Conservation (phyloP, 2,888 invertebrate species). For the Mallateleia sp. region DNA sequence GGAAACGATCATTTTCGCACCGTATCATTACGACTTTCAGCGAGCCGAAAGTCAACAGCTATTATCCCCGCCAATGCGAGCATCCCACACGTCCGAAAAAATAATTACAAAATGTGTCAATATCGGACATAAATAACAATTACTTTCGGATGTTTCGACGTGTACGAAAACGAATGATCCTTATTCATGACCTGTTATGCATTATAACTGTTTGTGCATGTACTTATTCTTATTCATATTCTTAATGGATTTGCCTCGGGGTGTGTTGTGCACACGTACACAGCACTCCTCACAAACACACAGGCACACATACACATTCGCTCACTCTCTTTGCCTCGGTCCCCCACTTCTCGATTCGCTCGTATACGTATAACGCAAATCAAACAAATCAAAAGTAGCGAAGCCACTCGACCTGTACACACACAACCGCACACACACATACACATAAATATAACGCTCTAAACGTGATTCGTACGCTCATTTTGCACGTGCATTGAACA, state of each 20-base stretch:
- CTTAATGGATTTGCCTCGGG: constrained; percentile 75
- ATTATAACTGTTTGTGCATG: constrained; percentile 70
- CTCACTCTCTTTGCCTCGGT: constrained; percentile 10
- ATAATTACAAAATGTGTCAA: constrained; percentile 47
- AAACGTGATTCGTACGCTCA: constrained; percentile 67
- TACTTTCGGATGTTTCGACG: constrained; percentile 70
- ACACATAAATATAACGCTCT: constrained; percentile 4
- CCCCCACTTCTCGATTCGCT: constrained; percentile 4
- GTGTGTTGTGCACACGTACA: constrained; percentile 45
- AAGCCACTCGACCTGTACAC: constrained; percentile 68
- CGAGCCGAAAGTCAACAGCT: background rate
- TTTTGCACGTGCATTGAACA: constrained; percentile 73
- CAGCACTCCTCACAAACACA: background rate
- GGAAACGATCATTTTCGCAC: background rate
- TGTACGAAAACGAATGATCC: constrained; percentile 69
- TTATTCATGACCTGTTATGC: constrained; percentile 73
- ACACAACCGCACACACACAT: constrained; percentile 4
- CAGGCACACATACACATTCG: background rate
- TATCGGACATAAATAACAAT: constrained; percentile 70
- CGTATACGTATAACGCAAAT: constrained; percentile 66
- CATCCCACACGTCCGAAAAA: background rate
- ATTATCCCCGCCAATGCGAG: background rate
- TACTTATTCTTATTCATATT: constrained; percentile 75
- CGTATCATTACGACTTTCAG: too few species aligned
- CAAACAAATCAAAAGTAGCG: constrained; percentile 76